Evolutionary conservation across 2,797 vertebrate genomes (phyloP).

Genomic region (Amniataba percoides): DNA sequence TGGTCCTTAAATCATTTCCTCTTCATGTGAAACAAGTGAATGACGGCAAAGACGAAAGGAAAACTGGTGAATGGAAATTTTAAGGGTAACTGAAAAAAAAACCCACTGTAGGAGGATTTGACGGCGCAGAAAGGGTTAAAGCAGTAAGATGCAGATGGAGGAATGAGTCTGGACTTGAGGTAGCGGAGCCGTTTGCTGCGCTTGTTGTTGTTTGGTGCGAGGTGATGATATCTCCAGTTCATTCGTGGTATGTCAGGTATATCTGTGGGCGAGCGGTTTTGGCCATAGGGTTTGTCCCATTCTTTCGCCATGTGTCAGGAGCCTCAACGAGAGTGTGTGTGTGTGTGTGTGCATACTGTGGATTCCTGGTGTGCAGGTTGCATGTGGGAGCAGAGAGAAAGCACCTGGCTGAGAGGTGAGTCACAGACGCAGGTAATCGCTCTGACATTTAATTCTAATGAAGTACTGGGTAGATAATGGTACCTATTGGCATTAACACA

Average conservation of each 20-base stretch:
- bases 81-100: not conserved
- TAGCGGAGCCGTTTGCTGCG: not conserved
- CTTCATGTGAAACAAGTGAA: not conserved
- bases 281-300: constrained; percentile 63
- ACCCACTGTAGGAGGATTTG: not conserved
- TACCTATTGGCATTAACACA: constrained; percentile 67
- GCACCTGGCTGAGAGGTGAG: constrained; percentile 85
- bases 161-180: constrained; percentile 66
- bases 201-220: constrained; percentile 23
- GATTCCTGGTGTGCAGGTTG: constrained; percentile 71
- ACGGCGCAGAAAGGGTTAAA: constrained; percentile 26
- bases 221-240: constrained; percentile 54
- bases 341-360: constrained; percentile 54
- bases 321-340: constrained; percentile 27
- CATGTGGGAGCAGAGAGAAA: constrained; percentile 78
- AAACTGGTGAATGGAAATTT: not conserved
- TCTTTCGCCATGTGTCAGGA: constrained; percentile 56
- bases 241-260: constrained; percentile 62
- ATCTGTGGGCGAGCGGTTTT: constrained; percentile 43
- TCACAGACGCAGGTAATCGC: constrained; percentile 81
- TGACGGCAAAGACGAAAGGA: not conserved
- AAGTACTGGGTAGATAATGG: constrained; percentile 76
- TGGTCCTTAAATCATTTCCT: not conserved
- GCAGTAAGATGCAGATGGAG: not conserved
- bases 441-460: constrained; percentile 85